A percentile compares a stretch with the other conserved stretches of the same genome.
These are phyloP conservation scores for Cephus pygmeus DNA, from an alignment of 2,888 invertebrate species.

Conservation along the genomic window DNA sequence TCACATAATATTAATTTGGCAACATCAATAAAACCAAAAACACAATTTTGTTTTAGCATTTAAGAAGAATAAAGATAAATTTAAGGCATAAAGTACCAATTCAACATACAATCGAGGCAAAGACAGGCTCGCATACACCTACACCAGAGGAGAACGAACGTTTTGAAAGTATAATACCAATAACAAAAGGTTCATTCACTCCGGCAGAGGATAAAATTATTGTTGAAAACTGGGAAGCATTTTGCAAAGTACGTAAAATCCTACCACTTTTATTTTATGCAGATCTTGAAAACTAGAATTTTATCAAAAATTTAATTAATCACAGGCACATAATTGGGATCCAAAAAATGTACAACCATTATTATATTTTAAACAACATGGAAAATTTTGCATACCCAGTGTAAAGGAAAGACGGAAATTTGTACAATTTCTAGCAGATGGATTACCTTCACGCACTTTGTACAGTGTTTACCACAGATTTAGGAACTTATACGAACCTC, in stretches of 20 bases:
- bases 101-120: slow-evolving; percentile 44
- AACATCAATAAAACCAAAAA: background rate
- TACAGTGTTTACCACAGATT: slow-evolving; percentile 59
- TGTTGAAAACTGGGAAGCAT: slow-evolving; percentile 43
- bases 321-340: slow-evolving; percentile 53
- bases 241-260: slow-evolving; percentile 43
- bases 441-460: slow-evolving; percentile 50
- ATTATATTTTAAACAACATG: slow-evolving; percentile 37
- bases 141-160: slow-evolving; percentile 27
- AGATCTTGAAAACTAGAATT: slow-evolving; percentile 8
- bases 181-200: slow-evolving; percentile 38
- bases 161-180: slow-evolving; percentile 26
- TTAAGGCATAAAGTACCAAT: slow-evolving; percentile 39
- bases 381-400: slow-evolving; percentile 31
- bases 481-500: slow-evolving; percentile 39
- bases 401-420: slow-evolving; percentile 47
- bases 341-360: slow-evolving; percentile 40
- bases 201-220: slow-evolving; percentile 43
- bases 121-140: slow-evolving; percentile 39
- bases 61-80: slow-evolving; percentile 26
- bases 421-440: slow-evolving; percentile 56
- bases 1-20: too few relatives aligned
- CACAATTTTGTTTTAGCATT: slow-evolving; percentile 27
- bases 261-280: slow-evolving; percentile 11
- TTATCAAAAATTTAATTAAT: background rate